Evolutionary conservation across 2,113 vertebrate species (phyloP), one percentile per base, ranked within the genome.

Genomic region (Recurvirostra avosetta): DNA sequence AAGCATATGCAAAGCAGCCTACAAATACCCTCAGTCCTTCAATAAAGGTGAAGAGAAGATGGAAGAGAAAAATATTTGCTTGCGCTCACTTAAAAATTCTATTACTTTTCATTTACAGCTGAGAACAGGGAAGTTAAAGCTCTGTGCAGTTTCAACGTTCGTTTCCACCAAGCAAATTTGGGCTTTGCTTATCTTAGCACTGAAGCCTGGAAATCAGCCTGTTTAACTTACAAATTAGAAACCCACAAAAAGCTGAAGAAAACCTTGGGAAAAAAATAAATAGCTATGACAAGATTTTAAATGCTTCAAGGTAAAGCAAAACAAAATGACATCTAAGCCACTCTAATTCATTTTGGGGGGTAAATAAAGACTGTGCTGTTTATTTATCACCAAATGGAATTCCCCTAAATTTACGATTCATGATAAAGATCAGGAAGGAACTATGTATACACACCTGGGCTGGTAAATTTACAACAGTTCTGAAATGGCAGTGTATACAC

Each of bases 1-100:
- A 94, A 76, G 43, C 29, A 23, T 29, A 95, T 78, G 88, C 68
- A 93, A 96, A 96, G 72, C 92, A 95, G 70, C 56, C 89, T 23
- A n/a, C 29, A 86, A 80, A 80, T 36, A 76, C 16, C 41, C 63
- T 59, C 81, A 67, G 14, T 25, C 40, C 58, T 67, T 75, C 62
- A 61, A n/a, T 13, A 18, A 50, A 65, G 38, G 80, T 50, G 21
- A 95, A 79, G 49, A 65, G 18, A 90, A 90, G 50, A 74, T 52
- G 27, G 76, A 81, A 81, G 30, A 82, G 27, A 82, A 53, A 25
- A 61, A 19, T 21, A 93, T 52, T 84, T 77, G 76, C 30, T 89
- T 91, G 50, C 43, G 63, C 65, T 92, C 72, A 29, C 41, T 92
- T 72, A 41, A 47, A 80, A 80, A 12, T 55, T 86, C 50, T 79